Conservation (phyloP, 92 coral and sea anemone species). For the Porites cylindrica region DNA sequence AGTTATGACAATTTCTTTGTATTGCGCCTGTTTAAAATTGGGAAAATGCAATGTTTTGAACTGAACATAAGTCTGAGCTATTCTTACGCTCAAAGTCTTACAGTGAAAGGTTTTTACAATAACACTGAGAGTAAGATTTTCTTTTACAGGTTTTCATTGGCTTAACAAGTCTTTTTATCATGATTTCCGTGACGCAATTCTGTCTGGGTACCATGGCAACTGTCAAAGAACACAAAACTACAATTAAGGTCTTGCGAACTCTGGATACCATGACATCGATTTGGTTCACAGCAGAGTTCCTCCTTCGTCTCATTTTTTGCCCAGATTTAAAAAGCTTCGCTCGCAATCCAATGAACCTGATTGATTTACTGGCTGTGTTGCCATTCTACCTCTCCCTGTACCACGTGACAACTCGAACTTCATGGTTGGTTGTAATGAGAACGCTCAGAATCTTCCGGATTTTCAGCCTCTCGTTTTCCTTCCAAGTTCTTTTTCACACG, state of each 20-base stretch:
- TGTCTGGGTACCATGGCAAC: constrained; percentile 85
- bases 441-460: constrained; percentile 83
- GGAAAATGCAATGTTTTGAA: too few relatives aligned
- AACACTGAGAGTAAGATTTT: background rate
- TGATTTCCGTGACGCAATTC: constrained; percentile 95
- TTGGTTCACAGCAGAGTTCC: constrained; percentile 93
- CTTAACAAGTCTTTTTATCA: constrained; percentile 82
- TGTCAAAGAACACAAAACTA: constrained; percentile 61
- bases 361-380: constrained; percentile 86
- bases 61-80: too few relatives aligned
- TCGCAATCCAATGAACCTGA: constrained; percentile 93
- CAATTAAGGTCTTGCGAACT: constrained; percentile 63
- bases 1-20: too few relatives aligned
- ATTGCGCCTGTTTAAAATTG: too few relatives aligned
- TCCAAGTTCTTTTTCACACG: constrained; percentile 91
- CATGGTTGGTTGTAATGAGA: constrained; percentile 92
- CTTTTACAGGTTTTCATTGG: constrained; percentile 81
- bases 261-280: constrained; percentile 83
- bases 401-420: constrained; percentile 65
- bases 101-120: background rate
- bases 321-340: constrained; percentile 74
- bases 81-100: too few relatives aligned
- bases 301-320: constrained; percentile 84
- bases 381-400: constrained; percentile 86
- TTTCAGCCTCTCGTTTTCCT: constrained; percentile 90